A percentile compares a stretch with the other conserved stretches of the same genome.
Evolutionary conservation across 2,888 invertebrate genomes (phyloP).

Genomic region (Timema cristinae): DNA sequence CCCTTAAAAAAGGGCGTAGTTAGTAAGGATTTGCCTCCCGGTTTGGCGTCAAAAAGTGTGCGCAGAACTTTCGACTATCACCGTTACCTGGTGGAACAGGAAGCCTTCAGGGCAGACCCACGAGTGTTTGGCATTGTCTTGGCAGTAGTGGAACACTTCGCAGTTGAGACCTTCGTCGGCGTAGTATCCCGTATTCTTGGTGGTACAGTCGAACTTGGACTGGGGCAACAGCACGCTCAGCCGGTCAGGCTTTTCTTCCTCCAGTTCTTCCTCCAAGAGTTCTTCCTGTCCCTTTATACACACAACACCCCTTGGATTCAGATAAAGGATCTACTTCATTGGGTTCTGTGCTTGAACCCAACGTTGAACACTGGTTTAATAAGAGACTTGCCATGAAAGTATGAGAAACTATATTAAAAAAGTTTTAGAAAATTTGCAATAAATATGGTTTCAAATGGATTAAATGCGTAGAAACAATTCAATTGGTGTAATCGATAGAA

Average conservation of each 20-base stretch:
- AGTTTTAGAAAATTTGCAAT: no score
- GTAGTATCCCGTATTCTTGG: conserved; percentile 83
- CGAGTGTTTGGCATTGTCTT: conserved; percentile 83
- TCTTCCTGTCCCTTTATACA: conserved; percentile 39
- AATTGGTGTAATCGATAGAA: no score
- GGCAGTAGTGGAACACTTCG: conserved; percentile 92
- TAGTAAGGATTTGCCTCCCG: no score
- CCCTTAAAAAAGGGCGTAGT: no score
- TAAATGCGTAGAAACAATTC: no score
- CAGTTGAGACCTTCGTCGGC: conserved; percentile 85
- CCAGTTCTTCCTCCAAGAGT: conserved; percentile 63
- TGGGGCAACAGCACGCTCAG: conserved; percentile 72
- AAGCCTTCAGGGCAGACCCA: conserved; percentile 93
- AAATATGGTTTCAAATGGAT: no score
- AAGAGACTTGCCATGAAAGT: no score
- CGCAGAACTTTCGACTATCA: no score
- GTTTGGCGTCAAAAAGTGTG: no score
- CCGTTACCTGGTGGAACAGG: conserved; percentile 72
- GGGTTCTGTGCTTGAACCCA: not conserved
- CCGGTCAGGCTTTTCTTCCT: conserved; percentile 82
- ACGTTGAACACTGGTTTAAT: no score
- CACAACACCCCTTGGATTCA: not conserved
- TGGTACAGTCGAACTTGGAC: conserved; percentile 77
- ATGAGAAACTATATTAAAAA: no score
- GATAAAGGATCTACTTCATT: not conserved